Evolutionary conservation across 1,140 invertebrate genomes (phyloP), one percentile per base, ranked within the genome.

Genomic region (Eriosoma lanigerum): DNA sequence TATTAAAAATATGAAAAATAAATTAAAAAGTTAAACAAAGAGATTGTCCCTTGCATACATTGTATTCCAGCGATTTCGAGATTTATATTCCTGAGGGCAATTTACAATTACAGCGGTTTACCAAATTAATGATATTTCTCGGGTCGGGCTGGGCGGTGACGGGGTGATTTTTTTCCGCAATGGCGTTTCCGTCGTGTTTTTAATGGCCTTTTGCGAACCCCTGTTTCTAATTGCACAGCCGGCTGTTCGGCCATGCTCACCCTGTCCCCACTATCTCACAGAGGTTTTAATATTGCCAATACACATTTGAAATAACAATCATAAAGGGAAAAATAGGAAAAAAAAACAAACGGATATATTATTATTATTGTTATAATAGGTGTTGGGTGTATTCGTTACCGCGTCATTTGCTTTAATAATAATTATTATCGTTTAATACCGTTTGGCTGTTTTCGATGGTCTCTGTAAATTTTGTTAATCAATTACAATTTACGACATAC

Each of bases 61-160:
- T 58, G 29, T 58, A 75, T 75, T 44, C 6, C 29, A 9, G 50
- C 26, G 26, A 73, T 73, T 75, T 75, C n/a, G 50, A 38, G 50
- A 75, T 75, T 75, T 75, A 75, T 75, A 75, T 75, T 54, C 26
- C 50, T 75, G 13, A 21, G 54, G 73, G 73, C 54, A 26, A 58
- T 78, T 75, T 56, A 56, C 52, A 78, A 78, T 78, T 78, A 60
- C 73, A 24, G 56, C 17, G 73, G 73, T 60, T 78, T 60, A 78
- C 56, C 52, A 78, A 78, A 78, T 78, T 60, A 78, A 78, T 78
- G 29, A 78, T 78, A 78, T 78, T 78, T 78, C 21, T 29, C 21
- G 6, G 72, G 52, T 44, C 19, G 9, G 72, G 15, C 54, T 46
- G 38, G 50, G 54, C 15, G 21, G 73, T 15, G 52, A 60, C 6